phyloP scores from a whole-genome alignment of 2,113 vertebrate genomes.

The Proteles cristata region DNA sequence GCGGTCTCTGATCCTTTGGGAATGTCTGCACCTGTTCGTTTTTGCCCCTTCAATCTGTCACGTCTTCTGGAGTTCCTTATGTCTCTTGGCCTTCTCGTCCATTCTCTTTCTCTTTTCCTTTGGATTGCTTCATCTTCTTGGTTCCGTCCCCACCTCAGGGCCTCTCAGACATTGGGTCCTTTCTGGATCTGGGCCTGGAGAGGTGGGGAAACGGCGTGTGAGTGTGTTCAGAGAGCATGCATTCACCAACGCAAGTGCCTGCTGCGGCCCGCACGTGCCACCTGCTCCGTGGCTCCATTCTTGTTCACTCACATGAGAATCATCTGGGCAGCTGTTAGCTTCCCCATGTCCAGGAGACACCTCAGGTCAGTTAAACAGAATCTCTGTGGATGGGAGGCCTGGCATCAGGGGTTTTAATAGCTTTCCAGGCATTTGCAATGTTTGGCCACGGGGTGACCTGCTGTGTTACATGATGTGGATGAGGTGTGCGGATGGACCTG shows the following conservation, averaged over 20 bases:
- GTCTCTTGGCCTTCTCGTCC: not conserved
- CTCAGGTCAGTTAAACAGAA: not conserved
- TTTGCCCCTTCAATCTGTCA: not conserved
- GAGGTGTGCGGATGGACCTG: not conserved
- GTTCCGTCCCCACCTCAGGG: not conserved
- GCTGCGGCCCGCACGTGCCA: not conserved
- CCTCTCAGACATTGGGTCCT: not conserved
- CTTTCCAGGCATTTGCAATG: not conserved
- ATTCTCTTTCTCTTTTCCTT: not conserved
- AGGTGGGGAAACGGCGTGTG: not conserved
- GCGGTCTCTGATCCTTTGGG: not conserved
- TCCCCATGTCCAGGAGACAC: not conserved
- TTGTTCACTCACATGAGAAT: not conserved
- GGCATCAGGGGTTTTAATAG: not conserved
- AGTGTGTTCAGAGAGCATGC: no score
- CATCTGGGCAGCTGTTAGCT: not conserved
- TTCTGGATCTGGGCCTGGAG: not conserved
- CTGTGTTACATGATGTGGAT: not conserved
- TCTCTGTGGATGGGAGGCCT: not conserved
- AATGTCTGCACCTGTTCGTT: not conserved
- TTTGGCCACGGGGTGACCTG: no score
- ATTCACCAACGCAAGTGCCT: not conserved
- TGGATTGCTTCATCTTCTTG: not conserved
- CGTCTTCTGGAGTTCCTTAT: not conserved
- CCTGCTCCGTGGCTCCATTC: not conserved